These are phyloP conservation scores for Hylyphantes graminicola DNA, from an alignment of 1,140 invertebrate species.

Conservation along the genomic window DNA sequence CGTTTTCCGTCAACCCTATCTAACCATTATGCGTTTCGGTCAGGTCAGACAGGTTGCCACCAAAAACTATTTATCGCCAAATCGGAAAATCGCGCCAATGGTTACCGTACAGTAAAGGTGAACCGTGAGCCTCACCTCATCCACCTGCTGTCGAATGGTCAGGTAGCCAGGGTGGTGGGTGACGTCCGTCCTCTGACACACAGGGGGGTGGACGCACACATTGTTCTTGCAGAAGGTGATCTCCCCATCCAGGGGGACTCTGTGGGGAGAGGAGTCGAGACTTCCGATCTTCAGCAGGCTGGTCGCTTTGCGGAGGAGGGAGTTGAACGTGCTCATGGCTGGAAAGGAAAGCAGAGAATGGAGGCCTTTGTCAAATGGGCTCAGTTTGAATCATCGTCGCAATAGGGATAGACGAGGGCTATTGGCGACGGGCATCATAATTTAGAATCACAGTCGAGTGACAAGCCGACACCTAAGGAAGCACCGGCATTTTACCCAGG, in stretches of 20 bases:
- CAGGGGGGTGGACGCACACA: conserved; percentile 94
- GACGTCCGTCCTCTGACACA: conserved; percentile 69
- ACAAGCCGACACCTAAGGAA: neutral
- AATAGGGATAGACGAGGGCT: no score
- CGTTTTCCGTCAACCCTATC: no score
- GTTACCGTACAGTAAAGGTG: no score
- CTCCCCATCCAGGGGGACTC: conserved; percentile 75
- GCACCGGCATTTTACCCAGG: no score
- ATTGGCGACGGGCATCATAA: neutral
- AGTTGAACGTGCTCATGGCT: conserved; percentile 53
- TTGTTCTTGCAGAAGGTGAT: conserved; percentile 90
- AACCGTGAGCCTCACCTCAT: no score
- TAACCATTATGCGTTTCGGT: no score
- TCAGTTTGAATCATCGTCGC: neutral
- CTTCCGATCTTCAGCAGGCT: conserved; percentile 53
- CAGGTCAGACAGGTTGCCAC: no score
- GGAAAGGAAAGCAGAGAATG: neutral
- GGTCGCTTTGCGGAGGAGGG: conserved; percentile 47
- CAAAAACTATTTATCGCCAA: no score
- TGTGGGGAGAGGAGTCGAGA: conserved; percentile 29
- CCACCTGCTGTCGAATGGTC: conserved; percentile 80
- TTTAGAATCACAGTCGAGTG: neutral
- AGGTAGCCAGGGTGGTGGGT: conserved; percentile 92
- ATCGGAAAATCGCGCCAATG: no score
- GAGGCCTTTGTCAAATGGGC: no score